These are phyloP conservation scores for Tyrannus savana DNA, from an alignment of 2,113 vertebrate species.

Conservation along the genomic window DNA sequence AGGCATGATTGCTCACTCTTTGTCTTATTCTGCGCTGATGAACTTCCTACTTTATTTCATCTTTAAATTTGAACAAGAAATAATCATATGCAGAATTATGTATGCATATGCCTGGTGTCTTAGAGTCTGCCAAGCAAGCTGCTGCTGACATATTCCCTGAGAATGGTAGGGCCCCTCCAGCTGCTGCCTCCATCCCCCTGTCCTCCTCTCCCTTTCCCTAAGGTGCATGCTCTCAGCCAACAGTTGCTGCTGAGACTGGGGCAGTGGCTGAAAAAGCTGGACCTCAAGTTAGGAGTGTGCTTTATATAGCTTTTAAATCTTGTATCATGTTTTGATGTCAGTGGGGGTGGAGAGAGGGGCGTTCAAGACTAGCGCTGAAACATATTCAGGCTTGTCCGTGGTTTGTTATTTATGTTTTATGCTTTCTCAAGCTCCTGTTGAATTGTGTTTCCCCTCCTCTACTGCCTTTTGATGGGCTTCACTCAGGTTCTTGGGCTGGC, in stretches of 20 bases:
- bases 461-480: background rate
- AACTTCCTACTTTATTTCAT: background rate
- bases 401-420: background rate
- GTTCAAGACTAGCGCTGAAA: background rate
- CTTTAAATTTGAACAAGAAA: background rate
- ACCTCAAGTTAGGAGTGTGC: fast-evolving
- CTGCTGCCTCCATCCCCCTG: background rate
- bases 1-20: background rate
- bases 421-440: background rate
- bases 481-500: background rate
- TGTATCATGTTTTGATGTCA: background rate
- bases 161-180: background rate
- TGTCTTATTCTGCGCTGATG: background rate
- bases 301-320: background rate
- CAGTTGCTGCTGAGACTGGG: background rate
- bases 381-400: background rate
- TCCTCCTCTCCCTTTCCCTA: background rate
- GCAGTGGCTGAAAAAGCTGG: background rate
- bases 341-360: background rate
- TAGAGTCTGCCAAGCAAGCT: background rate
- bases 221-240: background rate
- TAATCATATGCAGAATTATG: background rate
- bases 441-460: background rate
- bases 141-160: background rate
- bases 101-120: background rate